Evolutionary conservation across 2,888 invertebrate genomes (phyloP).

Genomic region (Toxonevra muliebris): DNA sequence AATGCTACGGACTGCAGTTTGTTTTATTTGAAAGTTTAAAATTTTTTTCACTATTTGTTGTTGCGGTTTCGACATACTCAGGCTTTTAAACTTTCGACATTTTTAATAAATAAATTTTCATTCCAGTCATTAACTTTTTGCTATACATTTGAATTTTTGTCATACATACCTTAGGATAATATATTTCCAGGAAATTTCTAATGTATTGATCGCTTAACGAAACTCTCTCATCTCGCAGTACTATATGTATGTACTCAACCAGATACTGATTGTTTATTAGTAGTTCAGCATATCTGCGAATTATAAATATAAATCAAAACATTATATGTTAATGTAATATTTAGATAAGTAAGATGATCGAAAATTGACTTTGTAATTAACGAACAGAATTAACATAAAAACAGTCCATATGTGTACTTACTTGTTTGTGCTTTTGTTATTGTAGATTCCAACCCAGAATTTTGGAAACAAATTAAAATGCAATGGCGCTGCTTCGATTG

Average conservation of each 20-base stretch:
- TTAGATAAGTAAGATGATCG: too few relatives aligned
- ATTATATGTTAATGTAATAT: too few relatives aligned
- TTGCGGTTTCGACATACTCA: too few relatives aligned
- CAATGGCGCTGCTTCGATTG: constrained; percentile 88
- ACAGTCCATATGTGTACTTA: constrained; percentile 42
- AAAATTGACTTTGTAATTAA: too few relatives aligned
- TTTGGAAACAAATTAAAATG: constrained; percentile 90
- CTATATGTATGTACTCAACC: constrained; percentile 90
- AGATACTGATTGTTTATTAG: constrained; percentile 84
- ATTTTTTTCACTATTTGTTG: too few relatives aligned
- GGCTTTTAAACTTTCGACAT: too few relatives aligned
- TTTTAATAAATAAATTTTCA: neutral
- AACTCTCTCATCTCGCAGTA: constrained; percentile 85
- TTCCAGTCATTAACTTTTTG: too few relatives aligned
- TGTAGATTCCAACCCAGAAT: constrained; percentile 89
- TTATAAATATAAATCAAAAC: constrained; percentile 36
- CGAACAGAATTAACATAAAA: constrained; percentile 11
- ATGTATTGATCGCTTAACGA: constrained; percentile 86
- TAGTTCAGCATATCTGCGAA: constrained; percentile 78
- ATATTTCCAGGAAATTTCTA: constrained; percentile 86
- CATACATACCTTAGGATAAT: constrained; percentile 82
- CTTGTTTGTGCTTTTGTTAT: constrained; percentile 66
- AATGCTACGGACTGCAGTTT: too few relatives aligned
- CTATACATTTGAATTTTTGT: too few relatives aligned
- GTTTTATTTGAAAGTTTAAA: too few relatives aligned